These are phyloP conservation scores for Macropus fuliginosus DNA, from an alignment of 2,797 vertebrate genomes.

Conservation along the genomic window DNA sequence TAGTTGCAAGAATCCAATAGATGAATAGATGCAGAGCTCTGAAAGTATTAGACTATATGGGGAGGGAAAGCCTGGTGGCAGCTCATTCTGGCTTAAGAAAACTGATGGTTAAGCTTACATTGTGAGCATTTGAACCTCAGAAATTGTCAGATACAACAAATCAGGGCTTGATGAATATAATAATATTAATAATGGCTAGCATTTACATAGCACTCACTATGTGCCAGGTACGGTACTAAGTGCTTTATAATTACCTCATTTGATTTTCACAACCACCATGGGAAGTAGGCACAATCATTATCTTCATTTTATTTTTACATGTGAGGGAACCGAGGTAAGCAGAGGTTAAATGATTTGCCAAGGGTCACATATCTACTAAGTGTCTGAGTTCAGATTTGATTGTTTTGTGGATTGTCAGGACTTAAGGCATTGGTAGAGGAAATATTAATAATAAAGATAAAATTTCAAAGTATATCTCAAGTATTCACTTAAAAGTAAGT, in stretches of 20 bases:
- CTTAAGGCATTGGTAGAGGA: not conserved
- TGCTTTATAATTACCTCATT: not conserved
- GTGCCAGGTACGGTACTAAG: not conserved
- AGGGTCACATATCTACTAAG: not conserved
- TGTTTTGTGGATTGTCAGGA: not conserved
- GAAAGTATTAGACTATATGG: not conserved
- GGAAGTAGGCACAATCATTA: too few relatives aligned
- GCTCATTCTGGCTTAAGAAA: not conserved
- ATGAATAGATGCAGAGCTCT: too few relatives aligned
- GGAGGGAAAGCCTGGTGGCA: not conserved
- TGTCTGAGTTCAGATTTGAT: not conserved
- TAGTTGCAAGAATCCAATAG: too few relatives aligned
- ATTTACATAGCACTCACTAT: not conserved
- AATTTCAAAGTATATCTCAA: too few relatives aligned
- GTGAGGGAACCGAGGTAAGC: not conserved
- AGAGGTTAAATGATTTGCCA: too few relatives aligned
- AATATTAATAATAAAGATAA: not conserved
- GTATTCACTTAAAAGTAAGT: too few relatives aligned
- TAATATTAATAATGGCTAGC: not conserved
- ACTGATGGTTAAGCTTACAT: not conserved
- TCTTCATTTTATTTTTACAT: too few relatives aligned
- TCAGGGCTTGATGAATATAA: not conserved
- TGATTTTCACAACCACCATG: too few relatives aligned
- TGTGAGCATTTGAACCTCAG: not conserved
- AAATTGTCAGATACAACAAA: not conserved